A percentile compares a stretch with the other conserved stretches of the same genome.
phyloP scores from a whole-genome alignment of 2,888 invertebrate genomes.

The Netelia melanura region DNA sequence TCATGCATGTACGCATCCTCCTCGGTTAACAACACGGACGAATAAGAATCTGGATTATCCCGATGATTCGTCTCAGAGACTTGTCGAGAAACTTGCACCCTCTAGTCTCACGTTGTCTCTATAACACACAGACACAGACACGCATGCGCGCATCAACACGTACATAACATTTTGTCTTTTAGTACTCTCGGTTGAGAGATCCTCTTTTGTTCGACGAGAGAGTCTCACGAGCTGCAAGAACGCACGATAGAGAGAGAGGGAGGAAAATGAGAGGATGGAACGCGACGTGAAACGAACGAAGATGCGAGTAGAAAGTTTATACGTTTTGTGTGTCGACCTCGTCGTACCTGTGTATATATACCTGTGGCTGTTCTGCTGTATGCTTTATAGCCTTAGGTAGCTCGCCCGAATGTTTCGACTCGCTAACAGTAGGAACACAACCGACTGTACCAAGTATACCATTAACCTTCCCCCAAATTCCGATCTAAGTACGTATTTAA shows the following conservation, averaged over 20 bases:
- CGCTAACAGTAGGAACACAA: background rate
- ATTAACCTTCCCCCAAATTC: too few relatives aligned
- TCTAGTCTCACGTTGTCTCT: background rate
- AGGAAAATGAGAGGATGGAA: background rate
- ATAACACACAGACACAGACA: background rate
- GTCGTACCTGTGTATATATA: background rate
- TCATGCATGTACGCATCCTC: background rate
- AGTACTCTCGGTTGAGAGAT: conserved; percentile 16
- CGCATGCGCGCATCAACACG: background rate
- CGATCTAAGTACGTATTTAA: background rate
- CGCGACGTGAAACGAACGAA: background rate
- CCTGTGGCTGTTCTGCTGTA: background rate
- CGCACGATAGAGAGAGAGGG: background rate
- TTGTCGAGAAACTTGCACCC: conserved; percentile 46
- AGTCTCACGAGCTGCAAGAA: background rate
- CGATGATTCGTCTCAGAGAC: conserved; percentile 44
- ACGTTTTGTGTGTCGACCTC: conserved; percentile 24
- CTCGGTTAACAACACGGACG: background rate
- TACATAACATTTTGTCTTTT: conserved; percentile 13
- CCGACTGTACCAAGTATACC: background rate
- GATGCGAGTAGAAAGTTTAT: conserved; percentile 15
- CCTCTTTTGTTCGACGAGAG: conserved; percentile 49
- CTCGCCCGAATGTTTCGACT: background rate
- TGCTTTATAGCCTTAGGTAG: conserved; percentile 1
- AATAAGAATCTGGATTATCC: conserved; percentile 47